Evolutionary conservation across 2,113 vertebrate genomes (phyloP).

Genomic region (Rhombomys opimus): DNA sequence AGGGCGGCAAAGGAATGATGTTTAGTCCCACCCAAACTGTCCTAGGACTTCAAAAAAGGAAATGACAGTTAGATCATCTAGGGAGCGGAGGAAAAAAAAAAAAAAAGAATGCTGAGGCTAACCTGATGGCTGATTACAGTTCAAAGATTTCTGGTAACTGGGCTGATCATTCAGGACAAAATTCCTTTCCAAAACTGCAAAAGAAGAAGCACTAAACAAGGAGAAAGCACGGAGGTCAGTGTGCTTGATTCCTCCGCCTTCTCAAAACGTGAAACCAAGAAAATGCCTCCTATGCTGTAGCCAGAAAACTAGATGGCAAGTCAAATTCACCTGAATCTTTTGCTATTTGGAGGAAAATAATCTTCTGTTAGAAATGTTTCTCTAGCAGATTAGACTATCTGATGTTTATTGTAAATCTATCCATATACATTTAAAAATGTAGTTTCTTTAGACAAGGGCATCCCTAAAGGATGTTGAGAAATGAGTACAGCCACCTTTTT

Average conservation of each 20-base stretch:
- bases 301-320: constrained; percentile 45
- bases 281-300: background rate
- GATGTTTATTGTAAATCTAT: background rate
- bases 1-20: background rate
- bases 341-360: constrained; percentile 10
- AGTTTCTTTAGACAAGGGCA: constrained; percentile 4
- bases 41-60: background rate
- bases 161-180: background rate
- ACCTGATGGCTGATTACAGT: background rate
- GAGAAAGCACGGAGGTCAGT: background rate
- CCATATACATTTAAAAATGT: background rate
- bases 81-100: background rate
- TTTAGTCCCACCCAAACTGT: background rate
- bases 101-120: background rate
- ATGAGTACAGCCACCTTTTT: background rate
- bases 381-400: background rate
- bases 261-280: constrained; percentile 21
- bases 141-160: constrained; percentile 2
- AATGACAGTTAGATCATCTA: background rate
- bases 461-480: constrained; percentile 17
- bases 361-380: constrained; percentile 42
- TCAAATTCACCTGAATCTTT: constrained; percentile 32
- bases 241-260: background rate
- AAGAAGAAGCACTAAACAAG: background rate
- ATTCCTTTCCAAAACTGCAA: background rate